phyloP scores from a whole-genome alignment of 2,888 invertebrate genomes.

The Tipula helvola region DNA sequence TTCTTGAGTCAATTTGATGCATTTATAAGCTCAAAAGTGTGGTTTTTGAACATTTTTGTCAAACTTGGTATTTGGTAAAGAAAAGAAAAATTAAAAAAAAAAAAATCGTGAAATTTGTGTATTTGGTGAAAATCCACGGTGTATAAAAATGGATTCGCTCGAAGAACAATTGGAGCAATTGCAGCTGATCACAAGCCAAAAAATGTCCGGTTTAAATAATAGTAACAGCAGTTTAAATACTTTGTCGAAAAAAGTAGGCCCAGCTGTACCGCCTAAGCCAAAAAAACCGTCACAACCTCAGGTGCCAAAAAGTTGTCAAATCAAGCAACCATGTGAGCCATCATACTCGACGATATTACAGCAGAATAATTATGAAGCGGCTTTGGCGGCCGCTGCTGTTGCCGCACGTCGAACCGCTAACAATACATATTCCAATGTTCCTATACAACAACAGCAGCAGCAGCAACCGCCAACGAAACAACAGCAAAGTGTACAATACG shows the following conservation, averaged over 20 bases:
- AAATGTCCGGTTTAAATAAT: neutral
- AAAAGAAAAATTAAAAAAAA: neutral
- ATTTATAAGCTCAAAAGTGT: neutral
- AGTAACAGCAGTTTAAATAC: neutral
- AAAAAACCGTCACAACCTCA: conserved; percentile 40
- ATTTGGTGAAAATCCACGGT: neutral
- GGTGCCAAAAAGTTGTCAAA: conserved; percentile 62
- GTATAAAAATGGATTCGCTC: conserved; percentile 43
- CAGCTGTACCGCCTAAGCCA: conserved; percentile 71
- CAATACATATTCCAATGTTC: conserved; percentile 1
- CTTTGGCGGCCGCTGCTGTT: conserved; percentile 16
- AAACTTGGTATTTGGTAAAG: neutral
- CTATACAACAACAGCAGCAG: neutral
- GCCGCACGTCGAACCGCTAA: conserved; percentile 13
- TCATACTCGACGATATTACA: conserved; percentile 60
- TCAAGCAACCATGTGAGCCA: conserved; percentile 57
- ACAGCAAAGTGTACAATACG: neutral
- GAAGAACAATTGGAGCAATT: conserved; percentile 59
- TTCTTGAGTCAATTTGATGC: neutral
- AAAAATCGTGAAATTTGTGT: neutral
- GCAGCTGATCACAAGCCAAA: conserved; percentile 39
- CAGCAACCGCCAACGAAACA: neutral
- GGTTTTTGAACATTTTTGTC: neutral
- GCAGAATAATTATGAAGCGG: conserved; percentile 19
- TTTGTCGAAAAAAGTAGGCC: conserved; percentile 49